A percentile compares a stretch with the other conserved stretches of the same genome.
Conservation (phyloP, 2,113 vertebrate species). For the Fulmarus glacialis region DNA sequence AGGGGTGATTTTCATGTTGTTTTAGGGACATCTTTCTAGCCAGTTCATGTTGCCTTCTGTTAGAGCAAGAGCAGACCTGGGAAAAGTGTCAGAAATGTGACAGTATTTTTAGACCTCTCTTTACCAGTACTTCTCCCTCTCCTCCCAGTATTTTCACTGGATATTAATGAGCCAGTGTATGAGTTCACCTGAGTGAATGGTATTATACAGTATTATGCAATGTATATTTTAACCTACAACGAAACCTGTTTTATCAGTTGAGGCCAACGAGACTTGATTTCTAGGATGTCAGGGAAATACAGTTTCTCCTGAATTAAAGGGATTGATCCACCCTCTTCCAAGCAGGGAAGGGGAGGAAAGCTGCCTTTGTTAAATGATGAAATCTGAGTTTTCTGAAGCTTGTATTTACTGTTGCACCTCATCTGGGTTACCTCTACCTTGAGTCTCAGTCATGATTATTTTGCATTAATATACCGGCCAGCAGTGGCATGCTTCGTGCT, state of each 20-base stretch:
- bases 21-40: background rate
- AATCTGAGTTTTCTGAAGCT: background rate
- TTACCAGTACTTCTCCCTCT: background rate
- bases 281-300: background rate
- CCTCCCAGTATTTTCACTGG: background rate
- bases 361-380: background rate
- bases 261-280: background rate
- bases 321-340: background rate
- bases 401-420: background rate
- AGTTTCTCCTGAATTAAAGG: background rate
- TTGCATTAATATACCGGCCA: background rate
- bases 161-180: background rate
- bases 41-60: background rate
- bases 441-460: background rate
- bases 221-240: background rate
- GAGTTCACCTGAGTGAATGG: background rate
- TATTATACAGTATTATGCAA: background rate
- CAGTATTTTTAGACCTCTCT: background rate
- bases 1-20: background rate
- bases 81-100: slow-evolving; percentile 25
- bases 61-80: background rate
- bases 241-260: background rate
- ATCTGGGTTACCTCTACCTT: background rate
- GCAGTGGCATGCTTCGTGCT: background rate
- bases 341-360: background rate